Base-by-base conservation (phyloP, 64 coral and sea anemone species). In the Montipora capricornis region DNA sequence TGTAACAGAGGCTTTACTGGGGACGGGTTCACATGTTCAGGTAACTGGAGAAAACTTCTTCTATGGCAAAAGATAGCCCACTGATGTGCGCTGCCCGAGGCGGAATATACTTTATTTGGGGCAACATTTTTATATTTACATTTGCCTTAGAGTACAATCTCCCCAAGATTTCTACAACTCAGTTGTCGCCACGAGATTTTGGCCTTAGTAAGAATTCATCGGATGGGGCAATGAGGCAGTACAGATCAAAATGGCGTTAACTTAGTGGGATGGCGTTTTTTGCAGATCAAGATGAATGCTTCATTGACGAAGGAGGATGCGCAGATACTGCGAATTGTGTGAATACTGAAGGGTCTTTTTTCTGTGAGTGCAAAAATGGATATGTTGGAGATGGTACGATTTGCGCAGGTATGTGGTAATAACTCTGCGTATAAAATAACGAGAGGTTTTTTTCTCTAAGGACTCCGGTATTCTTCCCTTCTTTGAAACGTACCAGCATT, bases 241-340 rank as follows among this genome's bases (percentile, higher is more conserved):
- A 12, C 4, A 0, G 13, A 15, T 14, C 61, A 64, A 64, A 58
- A 24, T 12, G 51, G 48, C 15, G 10, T 58, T 44, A 6, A 55
- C 20, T 81, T 12, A 44, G 12, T 60, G 2, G 5, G 44, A 8
- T 15, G 22, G 16, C 71, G 44, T 86, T 82, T 37, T 37, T 86
- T 86, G 46, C 66, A 93, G 92, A 93, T 60, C 45, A 71, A 47
- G 76, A 93, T 10, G 92, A 93, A 75, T 93, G 92, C 45, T 49
- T 55, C 20, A 80, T 58, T 29, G 47, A 88, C 16, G 14, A 20
- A 44, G 80, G 64, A 16, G 68, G 78, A 8, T 93, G 92, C 48
- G 24, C 50, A 13, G 76, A 73, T 2, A 88, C 52, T 6, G 84
- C 85, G 11, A 61, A 69, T 5, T 93, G 92, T 75, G 47, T 81